Evolutionary conservation across 1,140 invertebrate species (phyloP).

Genomic region (Calliphora vicina): DNA sequence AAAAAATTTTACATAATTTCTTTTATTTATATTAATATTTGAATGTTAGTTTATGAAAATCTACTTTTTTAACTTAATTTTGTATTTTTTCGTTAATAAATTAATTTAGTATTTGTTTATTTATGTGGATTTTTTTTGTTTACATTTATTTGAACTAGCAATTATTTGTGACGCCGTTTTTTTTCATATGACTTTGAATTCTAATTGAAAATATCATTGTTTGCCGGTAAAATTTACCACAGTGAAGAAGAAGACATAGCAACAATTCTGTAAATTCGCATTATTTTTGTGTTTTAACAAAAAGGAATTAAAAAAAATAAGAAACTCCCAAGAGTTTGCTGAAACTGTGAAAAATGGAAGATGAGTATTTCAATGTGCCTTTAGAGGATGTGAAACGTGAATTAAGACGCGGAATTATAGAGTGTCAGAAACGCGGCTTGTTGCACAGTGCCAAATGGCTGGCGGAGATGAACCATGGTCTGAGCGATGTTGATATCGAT

Average conservation of each 20-base stretch:
- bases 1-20: too few relatives aligned
- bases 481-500: constrained; percentile 72
- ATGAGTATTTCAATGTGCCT: constrained; percentile 40
- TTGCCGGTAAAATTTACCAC: too few relatives aligned
- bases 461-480: constrained; percentile 80
- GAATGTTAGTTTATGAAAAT: too few relatives aligned
- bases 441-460: constrained; percentile 77
- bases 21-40: too few relatives aligned
- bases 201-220: neutral
- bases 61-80: too few relatives aligned
- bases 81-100: too few relatives aligned
- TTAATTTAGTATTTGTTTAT: neutral
- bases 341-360: constrained; percentile 33
- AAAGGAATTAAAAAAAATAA: neutral
- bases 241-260: too few relatives aligned
- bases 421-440: constrained; percentile 59
- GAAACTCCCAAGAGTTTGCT: too few relatives aligned
- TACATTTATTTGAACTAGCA: neutral
- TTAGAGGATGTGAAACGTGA: constrained; percentile 54
- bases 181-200: neutral
- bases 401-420: constrained; percentile 55
- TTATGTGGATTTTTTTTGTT: neutral
- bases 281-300: neutral
- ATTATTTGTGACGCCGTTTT: neutral
- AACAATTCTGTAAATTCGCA: too few relatives aligned